A percentile compares a stretch with the other conserved stretches of the same genome.
Evolutionary conservation across 1,140 invertebrate species (phyloP).

Genomic region (Popillia japonica): DNA sequence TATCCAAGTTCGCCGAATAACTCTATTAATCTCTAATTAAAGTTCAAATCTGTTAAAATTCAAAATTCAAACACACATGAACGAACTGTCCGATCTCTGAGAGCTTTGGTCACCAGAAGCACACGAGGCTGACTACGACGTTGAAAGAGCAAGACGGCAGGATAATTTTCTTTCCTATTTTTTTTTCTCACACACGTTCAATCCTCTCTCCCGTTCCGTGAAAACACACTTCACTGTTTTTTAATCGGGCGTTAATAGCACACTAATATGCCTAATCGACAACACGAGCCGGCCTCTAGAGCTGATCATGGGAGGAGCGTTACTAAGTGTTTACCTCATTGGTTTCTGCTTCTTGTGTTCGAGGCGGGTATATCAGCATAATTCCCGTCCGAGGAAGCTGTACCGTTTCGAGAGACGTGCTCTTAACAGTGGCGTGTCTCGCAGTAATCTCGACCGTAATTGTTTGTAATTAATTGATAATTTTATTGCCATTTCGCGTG

Average conservation of each 20-base stretch:
- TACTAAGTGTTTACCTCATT: slow-evolving; percentile 48
- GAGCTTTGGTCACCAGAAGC: neutral
- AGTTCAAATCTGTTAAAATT: too few relatives aligned
- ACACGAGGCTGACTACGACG: neutral
- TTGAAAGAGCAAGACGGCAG: neutral
- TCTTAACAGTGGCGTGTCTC: slow-evolving; percentile 27
- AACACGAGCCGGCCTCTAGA: slow-evolving; percentile 36
- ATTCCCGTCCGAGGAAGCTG: neutral
- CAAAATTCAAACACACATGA: neutral
- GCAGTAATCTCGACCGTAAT: slow-evolving; percentile 13
- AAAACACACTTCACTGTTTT: slow-evolving; percentile 41
- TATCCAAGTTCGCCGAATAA: too few relatives aligned
- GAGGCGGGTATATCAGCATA: slow-evolving; percentile 44
- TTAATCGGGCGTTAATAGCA: slow-evolving; percentile 44
- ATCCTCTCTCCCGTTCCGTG: slow-evolving; percentile 6
- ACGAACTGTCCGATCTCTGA: neutral
- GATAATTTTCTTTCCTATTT: slow-evolving; percentile 32
- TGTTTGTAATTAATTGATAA: slow-evolving; percentile 31
- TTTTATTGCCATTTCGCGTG: slow-evolving; percentile 30
- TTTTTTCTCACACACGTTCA: neutral
- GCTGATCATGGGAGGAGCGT: slow-evolving; percentile 46
- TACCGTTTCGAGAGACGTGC: neutral
- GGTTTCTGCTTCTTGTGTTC: slow-evolving; percentile 48
- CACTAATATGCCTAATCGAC: slow-evolving; percentile 35
- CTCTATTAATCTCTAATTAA: too few relatives aligned